Evolutionary conservation across 2,113 vertebrate species (phyloP).

Genomic region (Amphilophus citrinellus): DNA sequence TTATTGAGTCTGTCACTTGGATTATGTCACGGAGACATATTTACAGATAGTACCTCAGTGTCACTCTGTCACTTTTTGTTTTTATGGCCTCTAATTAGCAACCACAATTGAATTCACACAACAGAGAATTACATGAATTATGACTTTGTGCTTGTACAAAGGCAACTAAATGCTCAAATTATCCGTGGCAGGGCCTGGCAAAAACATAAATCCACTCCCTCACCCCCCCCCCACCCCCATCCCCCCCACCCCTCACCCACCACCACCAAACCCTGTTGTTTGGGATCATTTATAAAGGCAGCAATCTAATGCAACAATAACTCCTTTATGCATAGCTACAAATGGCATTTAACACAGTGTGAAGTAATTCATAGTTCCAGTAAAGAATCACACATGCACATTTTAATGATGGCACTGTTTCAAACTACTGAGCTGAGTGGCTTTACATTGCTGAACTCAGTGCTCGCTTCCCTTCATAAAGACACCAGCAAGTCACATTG

Average conservation of each 20-base stretch:
- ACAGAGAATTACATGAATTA: conserved; percentile 38
- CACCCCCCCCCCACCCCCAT: neutral
- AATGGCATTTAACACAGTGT: conserved; percentile 23
- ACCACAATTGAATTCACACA: conserved; percentile 43
- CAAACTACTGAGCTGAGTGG: conserved; percentile 29
- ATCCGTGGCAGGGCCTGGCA: conserved; percentile 26
- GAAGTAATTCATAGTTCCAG: conserved; percentile 11
- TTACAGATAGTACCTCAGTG: conserved; percentile 53
- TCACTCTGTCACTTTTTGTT: conserved; percentile 17
- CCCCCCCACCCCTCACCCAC: neutral
- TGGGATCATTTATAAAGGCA: conserved; percentile 24
- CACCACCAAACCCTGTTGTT: neutral
- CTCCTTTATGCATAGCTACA: conserved; percentile 13
- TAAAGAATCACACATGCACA: conserved; percentile 3
- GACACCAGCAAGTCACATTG: conserved; percentile 35
- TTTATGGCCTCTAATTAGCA: conserved; percentile 47
- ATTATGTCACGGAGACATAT: conserved; percentile 34
- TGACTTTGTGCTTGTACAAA: conserved; percentile 27
- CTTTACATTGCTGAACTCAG: conserved; percentile 39
- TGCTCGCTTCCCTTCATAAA: neutral
- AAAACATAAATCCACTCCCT: conserved; percentile 18
- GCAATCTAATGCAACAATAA: conserved; percentile 38
- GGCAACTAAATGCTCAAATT: conserved; percentile 57
- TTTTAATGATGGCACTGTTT: conserved; percentile 27
- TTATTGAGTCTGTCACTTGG: conserved; percentile 56